phyloP scores from a whole-genome alignment of 2,113 vertebrate genomes.

The Pterocles burchelli region DNA sequence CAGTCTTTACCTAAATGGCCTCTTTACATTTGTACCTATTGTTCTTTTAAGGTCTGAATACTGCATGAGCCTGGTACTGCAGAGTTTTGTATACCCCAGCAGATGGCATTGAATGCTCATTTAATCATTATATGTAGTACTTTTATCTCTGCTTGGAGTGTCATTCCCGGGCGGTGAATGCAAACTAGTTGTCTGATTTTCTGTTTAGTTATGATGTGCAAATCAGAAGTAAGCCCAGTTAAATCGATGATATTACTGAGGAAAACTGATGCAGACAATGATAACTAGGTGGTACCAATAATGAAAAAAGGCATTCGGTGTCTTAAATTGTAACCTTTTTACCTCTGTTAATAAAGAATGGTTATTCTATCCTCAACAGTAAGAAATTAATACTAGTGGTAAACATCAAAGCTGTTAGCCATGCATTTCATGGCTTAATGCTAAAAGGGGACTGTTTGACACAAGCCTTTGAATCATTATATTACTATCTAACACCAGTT shows the following conservation, averaged over 20 bases:
- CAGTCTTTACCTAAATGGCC: neutral
- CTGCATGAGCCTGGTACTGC: neutral
- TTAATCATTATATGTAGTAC: neutral
- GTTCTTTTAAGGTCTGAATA: neutral
- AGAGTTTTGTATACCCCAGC: constrained; percentile 5
- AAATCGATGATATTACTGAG: neutral
- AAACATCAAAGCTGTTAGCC: neutral
- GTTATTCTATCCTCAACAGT: neutral
- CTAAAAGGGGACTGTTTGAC: neutral
- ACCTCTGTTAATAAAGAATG: neutral
- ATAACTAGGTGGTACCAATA: neutral
- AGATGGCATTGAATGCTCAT: constrained; percentile 64
- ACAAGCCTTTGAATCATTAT: neutral
- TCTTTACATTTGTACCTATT: neutral
- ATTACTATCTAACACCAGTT: neutral
- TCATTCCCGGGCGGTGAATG: rapidly evolving
- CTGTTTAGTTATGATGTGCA: neutral
- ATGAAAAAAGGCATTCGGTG: neutral
- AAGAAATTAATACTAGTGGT: neutral
- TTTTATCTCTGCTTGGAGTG: neutral
- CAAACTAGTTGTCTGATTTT: neutral
- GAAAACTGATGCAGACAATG: neutral
- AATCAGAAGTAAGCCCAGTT: neutral
- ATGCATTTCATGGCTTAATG: neutral
- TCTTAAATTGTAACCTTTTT: neutral